Base-by-base conservation (phyloP, 2,888 invertebrate species). In the Drosophila imparisetae region DNA sequence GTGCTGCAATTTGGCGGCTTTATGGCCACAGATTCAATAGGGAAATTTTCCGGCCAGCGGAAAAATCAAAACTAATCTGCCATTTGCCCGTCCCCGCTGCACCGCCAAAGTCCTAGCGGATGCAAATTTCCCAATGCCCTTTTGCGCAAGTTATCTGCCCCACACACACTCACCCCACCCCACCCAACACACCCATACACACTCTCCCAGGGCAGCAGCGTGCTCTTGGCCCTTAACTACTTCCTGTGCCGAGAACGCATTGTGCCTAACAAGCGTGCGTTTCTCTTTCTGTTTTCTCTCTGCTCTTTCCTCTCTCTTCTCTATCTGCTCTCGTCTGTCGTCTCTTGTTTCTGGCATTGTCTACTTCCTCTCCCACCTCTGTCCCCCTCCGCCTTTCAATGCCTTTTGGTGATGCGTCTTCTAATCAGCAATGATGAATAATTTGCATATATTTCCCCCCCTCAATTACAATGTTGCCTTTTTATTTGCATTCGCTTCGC, bases 351-450 rank as follows among this genome's bases (percentile, higher is more conserved):
- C 58, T 70, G 74, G 32, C 70, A 71, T 77, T 75, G 62, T 72
- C 54, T 70, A 21, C 40, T 71, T 66, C 52, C 57, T 48, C 48
- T 34, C 10, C 15, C 29, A 13, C 2, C n/a, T 21, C 30, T 27
- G 24, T 21, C 18, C 27, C 30, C 61, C 34, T 24, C 4, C 21
- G 38, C 53, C 32, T 76, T 63, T 49, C 40, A 38, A 54, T 72
- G 80, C 74, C 81, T 75, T 88, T 80, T 59, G 81, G 66, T 76
- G 50, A 52, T 71, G 69, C 75, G 70, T 80, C 89, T 91, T 92
- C 91, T 92, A 90, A 92, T 92, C 90, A 92, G 90, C 92, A 90
- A 92, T 91, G 90, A 91, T 92, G 90, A 91, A 91, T 92, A 92
- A 91, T 92, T 91, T 92, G 86, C 92, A 92, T 92, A 92, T 85